A percentile compares a stretch with the other conserved stretches of the same genome.
phyloP scores from a whole-genome alignment of 2,113 vertebrate genomes.

The Sturnus vulgaris region DNA sequence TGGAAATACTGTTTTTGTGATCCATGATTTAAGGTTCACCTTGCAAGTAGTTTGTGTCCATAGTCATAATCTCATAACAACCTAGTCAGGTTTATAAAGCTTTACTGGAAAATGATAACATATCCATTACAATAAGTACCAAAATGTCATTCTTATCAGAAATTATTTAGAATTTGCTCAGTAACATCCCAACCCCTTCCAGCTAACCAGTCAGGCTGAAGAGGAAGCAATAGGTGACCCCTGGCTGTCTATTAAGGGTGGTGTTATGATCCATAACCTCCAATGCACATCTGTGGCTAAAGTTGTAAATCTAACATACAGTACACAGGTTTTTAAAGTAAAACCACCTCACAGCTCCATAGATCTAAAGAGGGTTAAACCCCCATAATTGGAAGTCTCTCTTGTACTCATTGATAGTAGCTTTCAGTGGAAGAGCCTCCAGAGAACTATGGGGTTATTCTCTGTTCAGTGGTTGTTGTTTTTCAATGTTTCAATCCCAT shows the following conservation, averaged over 20 bases:
- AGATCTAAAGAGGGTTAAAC: background rate
- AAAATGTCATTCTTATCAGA: constrained; percentile 11
- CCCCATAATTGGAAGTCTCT: background rate
- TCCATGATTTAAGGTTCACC: background rate
- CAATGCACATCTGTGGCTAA: background rate
- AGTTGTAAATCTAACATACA: background rate
- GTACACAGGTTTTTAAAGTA: background rate
- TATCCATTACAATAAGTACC: background rate
- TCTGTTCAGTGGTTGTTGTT: background rate
- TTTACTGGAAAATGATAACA: constrained; percentile 4
- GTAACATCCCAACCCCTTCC: background rate
- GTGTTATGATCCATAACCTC: background rate
- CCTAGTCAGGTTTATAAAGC: background rate
- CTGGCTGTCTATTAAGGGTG: background rate
- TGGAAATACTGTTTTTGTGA: constrained; percentile 15
- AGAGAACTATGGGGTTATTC: background rate
- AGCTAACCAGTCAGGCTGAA: background rate
- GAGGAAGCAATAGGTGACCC: background rate
- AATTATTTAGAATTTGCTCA: background rate
- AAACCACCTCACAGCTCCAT: background rate
- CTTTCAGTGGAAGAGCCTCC: background rate
- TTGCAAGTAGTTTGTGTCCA: background rate
- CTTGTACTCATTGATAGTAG: background rate
- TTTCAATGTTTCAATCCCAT: background rate
- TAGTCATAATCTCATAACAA: background rate